Percentiles rank a stretch among this genome's conserved stretches.
These are phyloP conservation scores for Neogale vison DNA, from an alignment of 2,113 vertebrate species.

Conservation along the genomic window DNA sequence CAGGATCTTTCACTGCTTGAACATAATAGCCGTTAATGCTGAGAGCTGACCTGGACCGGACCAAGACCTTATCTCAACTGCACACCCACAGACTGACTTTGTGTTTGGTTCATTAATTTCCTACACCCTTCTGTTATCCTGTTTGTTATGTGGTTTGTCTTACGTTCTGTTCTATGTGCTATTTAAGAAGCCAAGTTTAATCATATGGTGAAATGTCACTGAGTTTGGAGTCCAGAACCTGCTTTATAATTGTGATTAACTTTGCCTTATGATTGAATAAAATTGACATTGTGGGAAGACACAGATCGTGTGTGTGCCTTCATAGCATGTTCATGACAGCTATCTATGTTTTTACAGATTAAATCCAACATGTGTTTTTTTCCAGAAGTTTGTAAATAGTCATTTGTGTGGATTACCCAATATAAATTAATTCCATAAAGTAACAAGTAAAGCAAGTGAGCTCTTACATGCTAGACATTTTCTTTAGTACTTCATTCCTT, in stretches of 20 bases:
- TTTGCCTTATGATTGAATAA: neutral
- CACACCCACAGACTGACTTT: neutral
- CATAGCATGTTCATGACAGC: neutral
- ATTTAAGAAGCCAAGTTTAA: neutral
- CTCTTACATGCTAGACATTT: neutral
- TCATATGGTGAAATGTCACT: neutral
- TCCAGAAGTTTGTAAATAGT: neutral
- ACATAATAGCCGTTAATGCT: neutral
- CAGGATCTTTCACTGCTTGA: neutral
- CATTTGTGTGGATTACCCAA: neutral
- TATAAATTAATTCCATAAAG: neutral
- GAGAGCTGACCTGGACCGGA: neutral
- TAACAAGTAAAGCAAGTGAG: neutral
- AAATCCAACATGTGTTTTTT: slow-evolving; percentile 1
- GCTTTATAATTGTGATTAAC: neutral
- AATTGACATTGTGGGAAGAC: neutral
- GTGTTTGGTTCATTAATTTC: neutral
- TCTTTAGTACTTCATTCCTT: neutral
- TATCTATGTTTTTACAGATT: neutral
- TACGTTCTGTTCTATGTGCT: neutral
- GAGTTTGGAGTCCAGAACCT: neutral
- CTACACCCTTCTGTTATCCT: neutral
- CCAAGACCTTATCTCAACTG: neutral
- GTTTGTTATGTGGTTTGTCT: neutral
- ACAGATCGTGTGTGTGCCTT: neutral